Base-by-base conservation (phyloP, 2,797 vertebrate genomes). In the Phataginus tetradactyla region DNA sequence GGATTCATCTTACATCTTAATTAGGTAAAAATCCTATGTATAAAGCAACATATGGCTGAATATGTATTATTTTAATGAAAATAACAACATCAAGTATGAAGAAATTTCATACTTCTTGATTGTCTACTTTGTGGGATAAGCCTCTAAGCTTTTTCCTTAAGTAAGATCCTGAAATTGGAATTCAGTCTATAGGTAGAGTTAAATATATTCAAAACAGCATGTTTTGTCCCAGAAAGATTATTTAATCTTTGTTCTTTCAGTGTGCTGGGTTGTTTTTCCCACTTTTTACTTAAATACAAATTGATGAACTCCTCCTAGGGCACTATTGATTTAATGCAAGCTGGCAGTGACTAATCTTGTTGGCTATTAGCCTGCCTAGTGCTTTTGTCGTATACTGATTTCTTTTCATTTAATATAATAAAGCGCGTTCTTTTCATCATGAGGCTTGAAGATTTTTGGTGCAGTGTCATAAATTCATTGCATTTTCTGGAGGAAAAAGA, bases 241-340 rank as follows among this genome's bases (percentile, higher is more conserved):
- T 74, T 86, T 75, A 74, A 87, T 84, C 37, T 71, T 83, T 64
- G 72, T 86, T 85, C 57, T 88, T 88, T 84, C 64, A 64, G 42
- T 45, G 49, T 18, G 74, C 77, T 49, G 11, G n/a, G 51, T 49
- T 92, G 66, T 87, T 95, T 92, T 87, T 32, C 77, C 59, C 51
- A 37, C 53, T 92, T 90, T 96, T 80, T 66, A 39, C 85, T 85
- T 87, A 49, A 88, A 66, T 77, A 84, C 72, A 92, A 81, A 94
- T 86, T 29, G 78, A 72, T 64, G 78, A 77, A 75, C 77, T 63
- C 25, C 78, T 90, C 69, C 59, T 2, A 0, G 74, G 77, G 74
- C 72, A 39, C 66, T 2, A 7, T 4, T 64, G 88, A 92, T 86
- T 85, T 64, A 45, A 66, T 20, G 18, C 45, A 37, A 45, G 64